These are phyloP conservation scores for Abrostola triplasia DNA, from an alignment of 2,888 invertebrate species.

Conservation along the genomic window DNA sequence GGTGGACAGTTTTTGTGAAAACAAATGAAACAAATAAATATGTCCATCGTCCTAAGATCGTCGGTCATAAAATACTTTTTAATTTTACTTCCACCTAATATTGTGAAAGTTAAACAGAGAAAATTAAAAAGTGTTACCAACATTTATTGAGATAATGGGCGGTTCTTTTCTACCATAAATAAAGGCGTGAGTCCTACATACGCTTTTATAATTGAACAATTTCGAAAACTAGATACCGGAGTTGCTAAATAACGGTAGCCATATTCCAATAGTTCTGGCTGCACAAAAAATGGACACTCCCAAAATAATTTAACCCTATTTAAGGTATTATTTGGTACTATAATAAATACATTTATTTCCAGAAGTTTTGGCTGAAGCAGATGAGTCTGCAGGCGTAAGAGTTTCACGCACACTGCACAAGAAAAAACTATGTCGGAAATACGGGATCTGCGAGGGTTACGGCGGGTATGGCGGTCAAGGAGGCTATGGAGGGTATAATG, in stretches of 20 bases:
- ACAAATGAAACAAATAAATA: no score
- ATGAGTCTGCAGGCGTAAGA: constrained; percentile 55
- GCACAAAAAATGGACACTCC: not conserved
- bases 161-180: constrained; percentile 32
- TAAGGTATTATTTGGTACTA: not conserved
- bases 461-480: constrained; percentile 53
- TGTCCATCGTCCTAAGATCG: no score
- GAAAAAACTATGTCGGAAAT: constrained; percentile 71
- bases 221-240: constrained; percentile 27
- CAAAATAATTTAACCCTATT: not conserved
- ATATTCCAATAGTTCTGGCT: not conserved
- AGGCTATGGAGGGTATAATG: constrained; percentile 56
- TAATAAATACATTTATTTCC: constrained; percentile 20
- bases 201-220: constrained; percentile 36
- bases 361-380: constrained; percentile 59
- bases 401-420: constrained; percentile 65
- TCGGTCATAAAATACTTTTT: no score
- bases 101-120: constrained; percentile 19
- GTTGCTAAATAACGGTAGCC: constrained; percentile 27
- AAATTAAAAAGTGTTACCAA: not conserved
- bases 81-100: no score
- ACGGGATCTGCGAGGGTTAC: constrained; percentile 70
- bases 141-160: constrained; percentile 21
- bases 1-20: no score
- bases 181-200: constrained; percentile 40